phyloP scores from a whole-genome alignment of 2,888 invertebrate species.

The Tenthredo distinguenda region DNA sequence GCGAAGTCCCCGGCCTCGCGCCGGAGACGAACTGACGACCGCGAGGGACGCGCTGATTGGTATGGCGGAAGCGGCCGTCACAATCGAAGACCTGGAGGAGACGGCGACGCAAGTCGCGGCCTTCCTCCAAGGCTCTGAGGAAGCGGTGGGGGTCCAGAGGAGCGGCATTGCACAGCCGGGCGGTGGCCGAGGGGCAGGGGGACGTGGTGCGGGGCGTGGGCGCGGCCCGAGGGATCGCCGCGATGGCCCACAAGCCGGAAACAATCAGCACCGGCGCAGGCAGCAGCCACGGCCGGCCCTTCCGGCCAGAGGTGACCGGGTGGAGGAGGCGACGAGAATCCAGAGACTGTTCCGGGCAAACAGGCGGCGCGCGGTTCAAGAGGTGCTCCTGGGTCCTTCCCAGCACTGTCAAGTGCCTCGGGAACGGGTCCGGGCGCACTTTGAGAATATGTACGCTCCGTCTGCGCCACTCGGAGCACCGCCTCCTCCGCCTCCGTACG shows the following conservation, averaged over 20 bases:
- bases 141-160: too few species aligned
- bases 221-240: too few species aligned
- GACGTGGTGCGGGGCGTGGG: too few species aligned
- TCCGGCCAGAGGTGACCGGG: neutral
- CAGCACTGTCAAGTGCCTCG: too few species aligned
- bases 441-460: too few species aligned
- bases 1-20: neutral
- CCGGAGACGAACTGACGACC: neutral
- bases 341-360: neutral
- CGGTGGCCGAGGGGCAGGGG: too few species aligned
- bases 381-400: slow-evolving; percentile 27
- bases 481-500: neutral
- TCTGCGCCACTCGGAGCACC: too few species aligned
- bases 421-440: too few species aligned
- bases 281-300: too few species aligned
- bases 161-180: neutral
- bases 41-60: neutral
- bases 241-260: too few species aligned
- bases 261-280: too few species aligned
- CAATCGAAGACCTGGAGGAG: slow-evolving; percentile 12
- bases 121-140: neutral
- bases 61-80: slow-evolving; percentile 7
- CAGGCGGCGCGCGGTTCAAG: slow-evolving; percentile 3
- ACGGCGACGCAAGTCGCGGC: neutral
- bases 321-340: slow-evolving; percentile 3